phyloP scores from a whole-genome alignment of 2,888 invertebrate genomes.

The Ochlodes sylvanus region DNA sequence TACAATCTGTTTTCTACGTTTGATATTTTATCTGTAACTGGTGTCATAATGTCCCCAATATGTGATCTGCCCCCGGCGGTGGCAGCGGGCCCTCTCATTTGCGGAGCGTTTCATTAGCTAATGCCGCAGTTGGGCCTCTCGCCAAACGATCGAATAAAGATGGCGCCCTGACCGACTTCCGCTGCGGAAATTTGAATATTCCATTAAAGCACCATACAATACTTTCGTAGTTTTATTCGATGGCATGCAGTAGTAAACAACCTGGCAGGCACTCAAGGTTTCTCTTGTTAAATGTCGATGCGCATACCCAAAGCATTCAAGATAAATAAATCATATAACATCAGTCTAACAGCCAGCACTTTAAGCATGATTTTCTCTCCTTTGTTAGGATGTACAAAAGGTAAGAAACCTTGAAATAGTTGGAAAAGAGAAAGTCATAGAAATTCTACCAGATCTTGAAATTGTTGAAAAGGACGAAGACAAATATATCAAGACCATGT shows the following conservation, averaged over 20 bases:
- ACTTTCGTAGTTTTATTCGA: slow-evolving; percentile 2
- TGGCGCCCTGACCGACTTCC: slow-evolving; percentile 30
- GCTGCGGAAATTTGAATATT: slow-evolving; percentile 32
- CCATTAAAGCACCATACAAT: slow-evolving; percentile 12
- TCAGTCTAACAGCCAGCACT: too few relatives aligned
- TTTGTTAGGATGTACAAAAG: too few relatives aligned
- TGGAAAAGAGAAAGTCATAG: too few relatives aligned
- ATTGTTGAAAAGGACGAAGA: background rate
- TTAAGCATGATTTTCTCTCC: too few relatives aligned
- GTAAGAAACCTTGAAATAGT: too few relatives aligned
- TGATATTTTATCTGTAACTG: slow-evolving; percentile 6
- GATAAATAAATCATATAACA: too few relatives aligned
- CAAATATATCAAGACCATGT: background rate
- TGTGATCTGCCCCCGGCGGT: slow-evolving; percentile 6
- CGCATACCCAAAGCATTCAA: too few relatives aligned
- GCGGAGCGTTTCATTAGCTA: slow-evolving; percentile 35
- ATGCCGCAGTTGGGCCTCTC: slow-evolving; percentile 26
- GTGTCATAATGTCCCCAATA: background rate
- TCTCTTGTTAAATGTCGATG: too few relatives aligned
- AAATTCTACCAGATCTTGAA: too few relatives aligned
- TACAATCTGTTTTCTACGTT: background rate
- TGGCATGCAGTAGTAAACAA: background rate
- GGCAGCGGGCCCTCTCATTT: slow-evolving; percentile 31
- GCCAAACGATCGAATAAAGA: slow-evolving; percentile 35
- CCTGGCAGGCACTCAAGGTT: background rate